Conservation (phyloP, 2,113 vertebrate species). For the Istiophorus platypterus region DNA sequence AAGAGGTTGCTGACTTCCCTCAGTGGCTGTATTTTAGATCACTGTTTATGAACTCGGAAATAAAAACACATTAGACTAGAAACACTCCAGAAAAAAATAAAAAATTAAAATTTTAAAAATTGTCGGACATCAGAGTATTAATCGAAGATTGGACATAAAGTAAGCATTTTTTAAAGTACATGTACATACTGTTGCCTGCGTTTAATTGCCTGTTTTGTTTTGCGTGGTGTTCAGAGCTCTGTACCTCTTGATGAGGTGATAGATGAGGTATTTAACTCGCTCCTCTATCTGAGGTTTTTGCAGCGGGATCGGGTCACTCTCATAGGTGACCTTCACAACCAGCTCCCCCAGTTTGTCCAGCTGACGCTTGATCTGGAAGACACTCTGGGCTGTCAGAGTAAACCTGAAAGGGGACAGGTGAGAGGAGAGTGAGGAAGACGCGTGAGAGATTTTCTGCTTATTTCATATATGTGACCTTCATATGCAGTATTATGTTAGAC, state of each 20-base stretch:
- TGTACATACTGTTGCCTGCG: background rate
- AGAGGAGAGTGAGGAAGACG: background rate
- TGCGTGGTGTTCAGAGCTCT: conserved; percentile 76
- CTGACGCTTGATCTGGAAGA: conserved; percentile 96
- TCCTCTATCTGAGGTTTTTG: conserved; percentile 93
- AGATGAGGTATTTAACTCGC: conserved; percentile 91
- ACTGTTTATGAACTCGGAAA: background rate
- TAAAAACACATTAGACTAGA: background rate
- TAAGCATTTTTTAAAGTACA: background rate
- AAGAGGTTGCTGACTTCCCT: background rate
- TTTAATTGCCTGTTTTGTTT: background rate
- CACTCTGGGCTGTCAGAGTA: conserved; percentile 92
- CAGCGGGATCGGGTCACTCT: conserved; percentile 93
- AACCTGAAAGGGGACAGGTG: conserved; percentile 84
- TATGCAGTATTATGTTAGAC: no score
- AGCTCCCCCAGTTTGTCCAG: conserved; percentile 95
- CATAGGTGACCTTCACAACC: conserved; percentile 92
- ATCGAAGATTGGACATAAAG: no score
- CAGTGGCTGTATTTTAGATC: background rate
- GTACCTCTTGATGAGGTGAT: conserved; percentile 94
- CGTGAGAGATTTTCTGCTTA: background rate
- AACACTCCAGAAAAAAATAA: background rate
- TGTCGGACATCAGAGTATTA: background rate
- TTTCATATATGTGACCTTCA: background rate
- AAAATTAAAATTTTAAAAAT: background rate